phyloP scores from a whole-genome alignment of 2,113 vertebrate genomes.

The Poecile atricapillus region DNA sequence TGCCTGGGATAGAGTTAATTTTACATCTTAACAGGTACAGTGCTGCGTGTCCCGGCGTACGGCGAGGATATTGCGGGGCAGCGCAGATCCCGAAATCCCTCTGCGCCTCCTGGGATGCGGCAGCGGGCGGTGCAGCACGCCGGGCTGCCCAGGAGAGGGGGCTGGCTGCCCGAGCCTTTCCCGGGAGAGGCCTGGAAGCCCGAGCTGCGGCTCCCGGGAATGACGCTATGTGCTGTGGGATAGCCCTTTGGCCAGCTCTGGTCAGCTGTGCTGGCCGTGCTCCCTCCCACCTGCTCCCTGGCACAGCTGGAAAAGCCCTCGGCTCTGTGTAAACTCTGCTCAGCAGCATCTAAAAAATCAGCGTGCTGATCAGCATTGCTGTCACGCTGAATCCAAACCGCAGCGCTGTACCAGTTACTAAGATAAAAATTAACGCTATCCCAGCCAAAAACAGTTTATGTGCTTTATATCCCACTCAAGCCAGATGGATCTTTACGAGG shows the following conservation, averaged over 20 bases:
- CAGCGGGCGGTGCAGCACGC: background rate
- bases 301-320: background rate
- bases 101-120: rapidly evolving
- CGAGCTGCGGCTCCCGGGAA: too few species aligned
- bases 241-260: background rate
- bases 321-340: background rate
- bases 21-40: background rate
- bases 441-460: background rate
- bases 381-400: background rate
- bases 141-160: slow-evolving; percentile 13
- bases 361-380: background rate
- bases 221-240: rapidly evolving
- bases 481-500: background rate
- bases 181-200: background rate
- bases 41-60: rapidly evolving
- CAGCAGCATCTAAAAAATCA: background rate
- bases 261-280: background rate
- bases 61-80: too few species aligned
- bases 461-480: background rate
- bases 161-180: background rate
- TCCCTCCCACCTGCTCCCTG: background rate
- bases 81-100: rapidly evolving
- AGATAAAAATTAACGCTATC: background rate
- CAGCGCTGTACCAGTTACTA: background rate
- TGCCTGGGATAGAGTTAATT: background rate